Percentiles rank a stretch among this genome's conserved stretches.
Evolutionary conservation across 2,797 vertebrate species (phyloP).

Genomic region (Pteronotus mesoamericanus): DNA sequence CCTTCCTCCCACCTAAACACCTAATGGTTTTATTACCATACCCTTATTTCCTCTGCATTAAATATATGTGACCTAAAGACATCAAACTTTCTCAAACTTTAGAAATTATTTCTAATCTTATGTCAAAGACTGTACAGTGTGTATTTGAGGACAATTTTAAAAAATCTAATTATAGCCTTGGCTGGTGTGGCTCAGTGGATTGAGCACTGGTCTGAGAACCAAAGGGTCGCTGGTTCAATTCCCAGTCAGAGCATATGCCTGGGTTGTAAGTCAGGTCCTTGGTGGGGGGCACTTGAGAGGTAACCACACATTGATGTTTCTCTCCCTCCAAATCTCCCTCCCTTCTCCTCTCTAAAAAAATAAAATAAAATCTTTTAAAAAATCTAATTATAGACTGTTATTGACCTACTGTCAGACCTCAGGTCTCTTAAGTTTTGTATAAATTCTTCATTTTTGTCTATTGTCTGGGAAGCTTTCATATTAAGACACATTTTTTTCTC

Average conservation of each 20-base stretch:
- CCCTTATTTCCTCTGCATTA: background rate
- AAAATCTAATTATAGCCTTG: slow-evolving; percentile 15
- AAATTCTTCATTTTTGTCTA: background rate
- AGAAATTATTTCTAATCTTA: slow-evolving; percentile 12
- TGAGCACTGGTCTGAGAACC: no score
- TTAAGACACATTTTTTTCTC: background rate
- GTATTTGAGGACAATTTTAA: background rate
- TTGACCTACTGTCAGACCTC: slow-evolving; percentile 1
- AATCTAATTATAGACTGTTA: slow-evolving; percentile 3
- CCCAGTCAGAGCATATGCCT: no score
- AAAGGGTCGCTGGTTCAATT: no score
- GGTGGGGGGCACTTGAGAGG: no score
- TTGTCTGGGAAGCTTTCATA: background rate
- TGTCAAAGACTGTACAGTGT: background rate
- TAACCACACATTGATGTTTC: no score
- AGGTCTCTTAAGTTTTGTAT: background rate
- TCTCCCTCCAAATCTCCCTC: no score
- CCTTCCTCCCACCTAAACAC: background rate
- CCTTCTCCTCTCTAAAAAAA: no score
- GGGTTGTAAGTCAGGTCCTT: no score
- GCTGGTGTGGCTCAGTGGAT: no score
- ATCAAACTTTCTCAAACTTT: background rate
- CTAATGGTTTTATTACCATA: background rate
- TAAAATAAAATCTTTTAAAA: no score
- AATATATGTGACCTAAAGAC: background rate